These are phyloP conservation scores for Zoanthus solanderi DNA, from an alignment of 92 coral and sea anemone genomes.

Conservation along the genomic window DNA sequence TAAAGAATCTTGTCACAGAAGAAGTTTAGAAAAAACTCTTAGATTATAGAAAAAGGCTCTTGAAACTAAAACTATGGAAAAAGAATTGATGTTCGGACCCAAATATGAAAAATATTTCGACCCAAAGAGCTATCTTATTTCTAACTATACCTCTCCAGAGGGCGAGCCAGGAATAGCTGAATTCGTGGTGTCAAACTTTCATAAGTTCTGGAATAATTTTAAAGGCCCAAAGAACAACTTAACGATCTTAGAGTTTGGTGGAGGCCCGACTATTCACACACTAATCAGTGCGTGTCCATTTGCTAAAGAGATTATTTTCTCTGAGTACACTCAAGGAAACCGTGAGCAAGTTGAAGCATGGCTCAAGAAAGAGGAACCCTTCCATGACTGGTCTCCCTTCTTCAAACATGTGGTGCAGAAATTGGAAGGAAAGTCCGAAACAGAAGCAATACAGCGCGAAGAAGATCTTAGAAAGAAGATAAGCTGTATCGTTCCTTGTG, in stretches of 20 bases:
- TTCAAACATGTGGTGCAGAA: slow-evolving; percentile 49
- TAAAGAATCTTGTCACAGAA: too few species aligned
- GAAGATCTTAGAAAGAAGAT: slow-evolving; percentile 55
- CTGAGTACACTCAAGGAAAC: slow-evolving; percentile 57
- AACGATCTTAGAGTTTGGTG: slow-evolving; percentile 59
- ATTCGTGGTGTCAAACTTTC: not conserved
- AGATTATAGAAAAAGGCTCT: not conserved
- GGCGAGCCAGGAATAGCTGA: not conserved
- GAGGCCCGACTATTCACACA: slow-evolving; percentile 55
- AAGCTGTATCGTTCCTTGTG: slow-evolving; percentile 45
- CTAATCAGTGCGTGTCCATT: slow-evolving; percentile 58
- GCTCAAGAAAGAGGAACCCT: slow-evolving; percentile 36
- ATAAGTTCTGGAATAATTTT: not conserved
- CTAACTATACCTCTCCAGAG: not conserved
- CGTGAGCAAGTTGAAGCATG: slow-evolving; percentile 57
- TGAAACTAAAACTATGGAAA: not conserved
- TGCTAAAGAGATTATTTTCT: slow-evolving; percentile 51
- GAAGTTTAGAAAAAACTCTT: too few species aligned
- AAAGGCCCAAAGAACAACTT: not conserved
- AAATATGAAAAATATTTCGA: not conserved
- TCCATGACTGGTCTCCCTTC: slow-evolving; percentile 21
- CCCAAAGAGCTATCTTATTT: not conserved
- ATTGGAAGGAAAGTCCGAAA: slow-evolving; percentile 45
- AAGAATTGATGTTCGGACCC: not conserved
- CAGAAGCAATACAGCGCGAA: slow-evolving; percentile 39